Conservation (phyloP, 2,888 invertebrate species). For the Nemapogon koenigi region DNA sequence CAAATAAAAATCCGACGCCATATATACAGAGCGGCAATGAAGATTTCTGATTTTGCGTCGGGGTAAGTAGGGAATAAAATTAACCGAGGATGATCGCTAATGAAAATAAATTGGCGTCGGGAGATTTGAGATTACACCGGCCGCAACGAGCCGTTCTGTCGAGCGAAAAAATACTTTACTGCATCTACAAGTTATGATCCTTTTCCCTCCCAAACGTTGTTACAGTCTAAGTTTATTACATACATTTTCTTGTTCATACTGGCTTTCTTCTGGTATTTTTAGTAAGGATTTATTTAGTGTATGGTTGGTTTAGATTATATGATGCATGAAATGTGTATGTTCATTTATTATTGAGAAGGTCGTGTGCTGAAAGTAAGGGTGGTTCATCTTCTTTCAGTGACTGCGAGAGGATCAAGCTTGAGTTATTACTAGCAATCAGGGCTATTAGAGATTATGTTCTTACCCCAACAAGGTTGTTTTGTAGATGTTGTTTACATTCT, state of each 20-base stretch:
- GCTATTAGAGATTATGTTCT: slow-evolving; percentile 10
- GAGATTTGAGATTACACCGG: slow-evolving; percentile 64
- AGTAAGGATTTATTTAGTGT: neutral
- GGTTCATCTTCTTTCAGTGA: slow-evolving; percentile 48
- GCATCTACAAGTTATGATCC: slow-evolving; percentile 10
- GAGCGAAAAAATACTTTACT: slow-evolving; percentile 27
- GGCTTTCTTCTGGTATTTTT: too few relatives aligned
- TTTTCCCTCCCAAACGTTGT: slow-evolving; percentile 2
- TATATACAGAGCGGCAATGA: slow-evolving; percentile 18
- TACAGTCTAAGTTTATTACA: slow-evolving; percentile 12
- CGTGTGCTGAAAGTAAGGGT: slow-evolving; percentile 30
- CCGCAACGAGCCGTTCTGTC: slow-evolving; percentile 28
- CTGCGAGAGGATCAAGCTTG: slow-evolving; percentile 44
- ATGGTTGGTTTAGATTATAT: slow-evolving; percentile 1
- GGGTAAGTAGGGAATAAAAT: slow-evolving; percentile 69
- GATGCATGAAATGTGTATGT: slow-evolving; percentile 22
- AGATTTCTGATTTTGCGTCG: slow-evolving; percentile 43
- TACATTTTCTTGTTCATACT: too few relatives aligned
- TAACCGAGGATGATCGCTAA: slow-evolving; percentile 72
- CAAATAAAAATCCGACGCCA: slow-evolving; percentile 29
- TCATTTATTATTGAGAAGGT: slow-evolving; percentile 30
- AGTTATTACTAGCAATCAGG: slow-evolving; percentile 33
- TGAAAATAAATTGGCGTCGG: slow-evolving; percentile 68
- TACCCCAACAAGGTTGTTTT: slow-evolving; percentile 7
- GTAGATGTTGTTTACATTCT: slow-evolving; percentile 2